Evolutionary conservation across 2,113 vertebrate genomes (phyloP).

Genomic region (Apeltes quadracus): DNA sequence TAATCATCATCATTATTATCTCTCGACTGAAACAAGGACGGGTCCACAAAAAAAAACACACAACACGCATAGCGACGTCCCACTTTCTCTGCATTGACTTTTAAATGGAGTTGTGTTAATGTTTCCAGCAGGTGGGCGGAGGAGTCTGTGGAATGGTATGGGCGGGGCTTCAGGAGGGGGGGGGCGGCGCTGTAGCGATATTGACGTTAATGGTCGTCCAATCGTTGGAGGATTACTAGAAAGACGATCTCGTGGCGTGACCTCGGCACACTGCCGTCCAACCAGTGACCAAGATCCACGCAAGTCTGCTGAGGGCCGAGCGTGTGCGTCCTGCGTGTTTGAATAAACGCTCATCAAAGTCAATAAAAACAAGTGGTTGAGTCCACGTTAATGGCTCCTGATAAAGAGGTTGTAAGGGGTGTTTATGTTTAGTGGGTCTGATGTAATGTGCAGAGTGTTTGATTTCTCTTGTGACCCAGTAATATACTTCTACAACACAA

Average conservation of each 20-base stretch:
- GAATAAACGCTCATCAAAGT: slow-evolving; percentile 23
- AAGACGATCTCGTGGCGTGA: slow-evolving; percentile 63
- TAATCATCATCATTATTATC: slow-evolving; percentile 17
- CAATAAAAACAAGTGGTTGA: background rate
- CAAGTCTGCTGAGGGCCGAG: slow-evolving; percentile 2
- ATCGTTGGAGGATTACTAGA: slow-evolving; percentile 35
- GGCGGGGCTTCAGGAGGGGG: background rate
- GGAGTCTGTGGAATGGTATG: slow-evolving; percentile 4
- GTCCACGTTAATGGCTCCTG: background rate
- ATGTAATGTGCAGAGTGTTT: slow-evolving; percentile 31
- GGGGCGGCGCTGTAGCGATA: background rate
- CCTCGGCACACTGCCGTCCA: slow-evolving; percentile 19
- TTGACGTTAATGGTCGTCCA: slow-evolving; percentile 46
- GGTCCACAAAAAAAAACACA: background rate
- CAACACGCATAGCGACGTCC: slow-evolving; percentile 1
- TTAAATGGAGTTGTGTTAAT: slow-evolving; percentile 46
- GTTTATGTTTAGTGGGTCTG: slow-evolving; percentile 11
- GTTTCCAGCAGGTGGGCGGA: slow-evolving; percentile 37
- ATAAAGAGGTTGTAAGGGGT: no score
- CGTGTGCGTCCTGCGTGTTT: background rate
- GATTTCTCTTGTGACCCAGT: slow-evolving; percentile 51
- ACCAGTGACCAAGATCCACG: slow-evolving; percentile 34
- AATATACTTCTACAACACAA: slow-evolving; percentile 22
- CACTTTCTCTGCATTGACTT: slow-evolving; percentile 30
- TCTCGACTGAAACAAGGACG: slow-evolving; percentile 26